Conservation (phyloP, 2,888 invertebrate genomes). For the Deilephila elpenor region DNA sequence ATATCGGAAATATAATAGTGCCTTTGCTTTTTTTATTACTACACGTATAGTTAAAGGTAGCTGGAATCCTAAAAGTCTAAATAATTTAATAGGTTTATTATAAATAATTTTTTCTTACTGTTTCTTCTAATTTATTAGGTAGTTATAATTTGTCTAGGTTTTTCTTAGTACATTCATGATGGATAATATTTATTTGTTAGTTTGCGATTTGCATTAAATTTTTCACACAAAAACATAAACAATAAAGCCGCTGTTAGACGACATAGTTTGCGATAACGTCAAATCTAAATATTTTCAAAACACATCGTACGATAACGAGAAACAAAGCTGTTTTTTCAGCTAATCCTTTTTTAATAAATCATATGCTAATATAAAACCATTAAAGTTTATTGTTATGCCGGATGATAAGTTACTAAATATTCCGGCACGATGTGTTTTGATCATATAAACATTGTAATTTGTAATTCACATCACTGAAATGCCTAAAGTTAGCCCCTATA, state of each 20-base stretch:
- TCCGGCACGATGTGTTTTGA: constrained; percentile 2
- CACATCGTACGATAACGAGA: background rate
- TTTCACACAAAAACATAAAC: constrained; percentile 3
- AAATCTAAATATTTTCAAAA: constrained; percentile 33
- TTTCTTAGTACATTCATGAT: background rate
- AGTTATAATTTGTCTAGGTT: background rate
- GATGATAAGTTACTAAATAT: background rate
- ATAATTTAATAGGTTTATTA: too few species aligned
- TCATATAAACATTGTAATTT: background rate
- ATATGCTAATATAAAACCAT: background rate
- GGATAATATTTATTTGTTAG: background rate
- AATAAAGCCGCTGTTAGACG: constrained; percentile 25
- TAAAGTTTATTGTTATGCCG: background rate
- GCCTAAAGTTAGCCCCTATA: constrained; percentile 11
- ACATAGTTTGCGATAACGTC: constrained; percentile 42
- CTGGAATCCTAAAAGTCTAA: too few species aligned
- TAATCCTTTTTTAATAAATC: background rate
- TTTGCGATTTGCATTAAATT: constrained; percentile 7
- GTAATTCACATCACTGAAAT: background rate
- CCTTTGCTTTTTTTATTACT: background rate
- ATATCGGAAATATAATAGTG: background rate
- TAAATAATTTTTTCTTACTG: background rate
- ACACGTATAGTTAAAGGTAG: too few species aligned
- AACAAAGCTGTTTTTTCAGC: background rate
- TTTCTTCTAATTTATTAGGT: too few species aligned